Evolutionary conservation across 2,113 vertebrate genomes (phyloP).

Genomic region (Morone saxatilis): DNA sequence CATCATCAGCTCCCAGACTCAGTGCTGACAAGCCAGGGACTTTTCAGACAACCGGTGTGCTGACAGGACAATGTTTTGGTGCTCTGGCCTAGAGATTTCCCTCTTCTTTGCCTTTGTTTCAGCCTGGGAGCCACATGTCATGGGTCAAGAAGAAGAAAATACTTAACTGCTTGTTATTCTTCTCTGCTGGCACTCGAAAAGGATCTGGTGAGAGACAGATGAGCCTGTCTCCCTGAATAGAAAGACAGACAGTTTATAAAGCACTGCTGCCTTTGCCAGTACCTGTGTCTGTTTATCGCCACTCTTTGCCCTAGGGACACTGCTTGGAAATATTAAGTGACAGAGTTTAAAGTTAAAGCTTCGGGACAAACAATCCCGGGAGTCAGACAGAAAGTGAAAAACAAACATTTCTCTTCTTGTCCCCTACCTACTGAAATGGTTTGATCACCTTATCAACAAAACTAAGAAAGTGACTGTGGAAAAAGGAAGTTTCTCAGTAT

Average conservation of each 20-base stretch:
- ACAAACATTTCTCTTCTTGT: constrained; percentile 51
- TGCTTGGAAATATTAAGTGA: constrained; percentile 49
- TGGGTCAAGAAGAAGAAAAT: constrained; percentile 75
- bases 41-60: constrained; percentile 49
- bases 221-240: constrained; percentile 65
- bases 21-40: constrained; percentile 70
- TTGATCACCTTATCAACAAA: constrained; percentile 40
- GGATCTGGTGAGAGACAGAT: constrained; percentile 74
- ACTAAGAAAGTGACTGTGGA: constrained; percentile 16
- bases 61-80: constrained; percentile 69
- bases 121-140: constrained; percentile 62
- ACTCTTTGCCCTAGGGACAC: constrained; percentile 34
- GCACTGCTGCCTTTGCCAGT: constrained; percentile 37
- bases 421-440: not conserved
- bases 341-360: constrained; percentile 63
- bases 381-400: constrained; percentile 25
- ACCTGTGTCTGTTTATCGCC: constrained; percentile 47
- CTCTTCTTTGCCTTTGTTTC: constrained; percentile 37
- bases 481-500: not conserved
- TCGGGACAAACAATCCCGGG: constrained; percentile 36
- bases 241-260: constrained; percentile 61
- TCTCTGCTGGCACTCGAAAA: constrained; percentile 64
- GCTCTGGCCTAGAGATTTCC: constrained; percentile 46
- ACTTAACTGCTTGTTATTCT: constrained; percentile 76
- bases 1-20: constrained; percentile 42